Evolutionary conservation across 2,113 vertebrate genomes (phyloP).

Genomic region (Oreocharis arfaki): DNA sequence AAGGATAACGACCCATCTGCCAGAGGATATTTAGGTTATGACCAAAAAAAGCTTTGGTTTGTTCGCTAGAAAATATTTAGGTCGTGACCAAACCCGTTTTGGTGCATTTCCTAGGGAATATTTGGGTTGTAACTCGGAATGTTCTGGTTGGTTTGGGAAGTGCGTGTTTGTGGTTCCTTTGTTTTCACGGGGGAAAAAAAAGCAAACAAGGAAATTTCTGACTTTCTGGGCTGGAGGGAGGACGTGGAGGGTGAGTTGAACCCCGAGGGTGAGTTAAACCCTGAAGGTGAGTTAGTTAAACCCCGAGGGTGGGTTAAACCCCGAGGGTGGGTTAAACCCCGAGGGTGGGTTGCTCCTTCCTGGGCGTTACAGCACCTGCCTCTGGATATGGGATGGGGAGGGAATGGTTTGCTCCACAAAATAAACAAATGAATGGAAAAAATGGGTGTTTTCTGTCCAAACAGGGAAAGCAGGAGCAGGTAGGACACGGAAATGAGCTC

Average conservation of each 20-base stretch:
- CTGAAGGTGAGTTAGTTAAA: too few relatives aligned
- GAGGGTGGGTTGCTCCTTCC: neutral
- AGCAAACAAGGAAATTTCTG: neutral
- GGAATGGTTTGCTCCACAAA: neutral
- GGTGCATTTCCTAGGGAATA: neutral
- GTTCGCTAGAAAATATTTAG: neutral
- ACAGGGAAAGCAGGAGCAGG: neutral
- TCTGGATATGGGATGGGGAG: neutral
- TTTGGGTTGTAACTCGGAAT: neutral
- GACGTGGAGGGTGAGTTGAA: neutral
- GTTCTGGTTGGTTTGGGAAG: neutral
- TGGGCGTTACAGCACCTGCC: neutral
- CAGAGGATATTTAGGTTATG: neutral
- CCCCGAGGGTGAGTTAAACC: neutral
- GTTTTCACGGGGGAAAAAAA: neutral
- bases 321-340: neutral
- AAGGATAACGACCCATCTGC: neutral
- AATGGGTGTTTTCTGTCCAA: neutral
- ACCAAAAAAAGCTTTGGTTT: neutral
- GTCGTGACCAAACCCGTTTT: neutral
- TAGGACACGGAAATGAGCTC: accelerated
- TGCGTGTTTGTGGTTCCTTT: neutral
- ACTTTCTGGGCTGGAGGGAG: neutral
- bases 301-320: neutral
- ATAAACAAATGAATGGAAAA: neutral